A percentile compares a stretch with the other conserved stretches of the same genome.
These are phyloP conservation scores for Drosophila grimshawi DNA, from an alignment of 1,140 invertebrate genomes.

Conservation along the genomic window DNA sequence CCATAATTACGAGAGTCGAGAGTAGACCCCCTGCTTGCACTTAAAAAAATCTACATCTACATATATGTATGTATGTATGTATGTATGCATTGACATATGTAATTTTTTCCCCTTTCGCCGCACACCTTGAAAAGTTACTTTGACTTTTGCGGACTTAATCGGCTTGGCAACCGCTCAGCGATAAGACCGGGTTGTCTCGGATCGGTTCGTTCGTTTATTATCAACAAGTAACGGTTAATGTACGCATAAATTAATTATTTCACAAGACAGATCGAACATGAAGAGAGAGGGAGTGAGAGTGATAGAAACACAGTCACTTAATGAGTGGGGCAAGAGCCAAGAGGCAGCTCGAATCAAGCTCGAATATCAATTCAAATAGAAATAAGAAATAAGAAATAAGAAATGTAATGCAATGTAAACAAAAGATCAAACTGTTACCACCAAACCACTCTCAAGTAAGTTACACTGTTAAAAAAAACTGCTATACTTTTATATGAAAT, in stretches of 20 bases:
- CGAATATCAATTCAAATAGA: conserved; percentile 49
- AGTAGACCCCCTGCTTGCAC: conserved; percentile 2
- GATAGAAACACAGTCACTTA: conserved; percentile 36
- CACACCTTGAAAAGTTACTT: conserved; percentile 54
- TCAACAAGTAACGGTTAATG: conserved; percentile 79
- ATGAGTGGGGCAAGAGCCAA: conserved; percentile 20
- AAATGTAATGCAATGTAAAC: conserved; percentile 57
- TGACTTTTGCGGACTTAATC: conserved; percentile 63
- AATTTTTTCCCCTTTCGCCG: not conserved
- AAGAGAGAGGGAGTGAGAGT: no score
- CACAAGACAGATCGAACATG: conserved; percentile 51
- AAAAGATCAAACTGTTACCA: conserved; percentile 58
- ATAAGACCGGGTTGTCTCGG: conserved; percentile 44
- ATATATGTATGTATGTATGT: no score
- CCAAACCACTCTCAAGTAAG: conserved; percentile 38
- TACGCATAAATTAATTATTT: conserved; percentile 80
- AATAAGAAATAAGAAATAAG: conserved; percentile 20
- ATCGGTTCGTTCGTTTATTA: conserved; percentile 49
- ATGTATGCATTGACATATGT: no score
- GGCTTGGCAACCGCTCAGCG: conserved; percentile 49
- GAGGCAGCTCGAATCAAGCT: conserved; percentile 18
- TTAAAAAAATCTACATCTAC: not conserved
- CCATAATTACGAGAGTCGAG: conserved; percentile 56
- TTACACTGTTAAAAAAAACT: not conserved
- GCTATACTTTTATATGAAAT: not conserved